Evolutionary conservation across 2,888 invertebrate genomes (phyloP).

Genomic region (Eupeodes luniger): DNA sequence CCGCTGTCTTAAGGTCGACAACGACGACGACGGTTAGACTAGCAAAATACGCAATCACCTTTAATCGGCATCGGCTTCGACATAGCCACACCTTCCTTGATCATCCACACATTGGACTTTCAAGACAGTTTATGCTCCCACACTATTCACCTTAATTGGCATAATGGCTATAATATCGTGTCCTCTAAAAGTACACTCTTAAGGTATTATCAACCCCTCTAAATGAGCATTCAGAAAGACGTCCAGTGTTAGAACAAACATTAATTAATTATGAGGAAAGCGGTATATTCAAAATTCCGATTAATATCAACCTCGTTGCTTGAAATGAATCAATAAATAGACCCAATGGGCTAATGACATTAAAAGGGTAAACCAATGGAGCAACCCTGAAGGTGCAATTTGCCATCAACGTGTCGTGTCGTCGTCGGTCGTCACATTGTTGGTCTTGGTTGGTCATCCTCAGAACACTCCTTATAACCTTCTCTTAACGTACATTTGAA

Average conservation of each 20-base stretch:
- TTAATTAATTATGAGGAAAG: constrained; percentile 13
- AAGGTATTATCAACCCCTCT: constrained; percentile 25
- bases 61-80: no score
- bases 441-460: neutral
- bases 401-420: no score
- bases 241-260: constrained; percentile 46
- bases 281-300: constrained; percentile 4
- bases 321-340: constrained; percentile 60
- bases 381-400: constrained; percentile 53
- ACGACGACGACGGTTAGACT: constrained; percentile 18
- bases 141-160: neutral
- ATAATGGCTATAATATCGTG: neutral
- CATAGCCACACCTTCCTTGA: constrained; percentile 40
- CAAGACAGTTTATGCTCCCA: constrained; percentile 16
- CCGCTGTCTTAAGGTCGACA: constrained; percentile 50
- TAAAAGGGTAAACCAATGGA: constrained; percentile 24
- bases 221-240: constrained; percentile 39
- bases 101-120: constrained; percentile 48
- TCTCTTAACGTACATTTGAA: constrained; percentile 38
- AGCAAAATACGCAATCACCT: constrained; percentile 23
- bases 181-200: constrained; percentile 27
- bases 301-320: constrained; percentile 56
- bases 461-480: constrained; percentile 13
- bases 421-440: constrained; percentile 10
- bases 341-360: constrained; percentile 41